A percentile compares a stretch with the other conserved stretches of the same genome.
phyloP scores from a whole-genome alignment of 2,113 vertebrate species.

The Engraulis encrasicolus region DNA sequence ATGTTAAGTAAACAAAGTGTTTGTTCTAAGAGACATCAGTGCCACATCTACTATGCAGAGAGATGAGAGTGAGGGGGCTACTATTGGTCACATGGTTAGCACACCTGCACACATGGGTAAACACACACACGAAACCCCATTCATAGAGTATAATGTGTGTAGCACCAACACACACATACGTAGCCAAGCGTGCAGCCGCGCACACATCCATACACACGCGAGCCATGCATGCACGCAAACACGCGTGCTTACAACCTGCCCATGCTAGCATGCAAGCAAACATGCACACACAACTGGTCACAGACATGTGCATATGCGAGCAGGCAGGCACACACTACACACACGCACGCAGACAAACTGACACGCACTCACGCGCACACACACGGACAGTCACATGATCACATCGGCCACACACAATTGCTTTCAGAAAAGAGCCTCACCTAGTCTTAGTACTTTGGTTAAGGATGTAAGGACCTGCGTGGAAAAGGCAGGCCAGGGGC shows the following conservation, averaged over 20 bases:
- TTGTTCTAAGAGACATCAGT: not conserved
- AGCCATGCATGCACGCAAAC: not conserved
- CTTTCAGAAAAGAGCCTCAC: constrained; percentile 28
- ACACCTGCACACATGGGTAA: constrained; percentile 10
- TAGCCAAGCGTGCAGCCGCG: not conserved
- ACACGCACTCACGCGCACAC: constrained; percentile 30
- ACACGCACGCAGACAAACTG: not conserved
- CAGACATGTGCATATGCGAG: not conserved
- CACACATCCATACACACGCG: constrained; percentile 17
- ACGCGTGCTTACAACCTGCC: constrained; percentile 44
- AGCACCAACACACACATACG: constrained; percentile 3
- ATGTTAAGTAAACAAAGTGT: constrained; percentile 35
- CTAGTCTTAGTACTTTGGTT: constrained; percentile 19
- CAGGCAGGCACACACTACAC: not conserved
- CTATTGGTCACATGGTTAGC: not conserved
- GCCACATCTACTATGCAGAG: not conserved
- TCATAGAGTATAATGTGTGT: constrained; percentile 16
- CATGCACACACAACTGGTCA: not conserved
- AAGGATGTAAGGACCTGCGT: not conserved
- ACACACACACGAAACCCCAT: constrained; percentile 28
- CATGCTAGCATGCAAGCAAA: constrained; percentile 49
- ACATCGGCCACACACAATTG: no score
- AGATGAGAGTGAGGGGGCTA: not conserved
- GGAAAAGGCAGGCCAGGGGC: not conserved
- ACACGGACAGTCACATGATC: not conserved